Base-by-base conservation (phyloP, 2,888 invertebrate species). In the Polia nebulosa region DNA sequence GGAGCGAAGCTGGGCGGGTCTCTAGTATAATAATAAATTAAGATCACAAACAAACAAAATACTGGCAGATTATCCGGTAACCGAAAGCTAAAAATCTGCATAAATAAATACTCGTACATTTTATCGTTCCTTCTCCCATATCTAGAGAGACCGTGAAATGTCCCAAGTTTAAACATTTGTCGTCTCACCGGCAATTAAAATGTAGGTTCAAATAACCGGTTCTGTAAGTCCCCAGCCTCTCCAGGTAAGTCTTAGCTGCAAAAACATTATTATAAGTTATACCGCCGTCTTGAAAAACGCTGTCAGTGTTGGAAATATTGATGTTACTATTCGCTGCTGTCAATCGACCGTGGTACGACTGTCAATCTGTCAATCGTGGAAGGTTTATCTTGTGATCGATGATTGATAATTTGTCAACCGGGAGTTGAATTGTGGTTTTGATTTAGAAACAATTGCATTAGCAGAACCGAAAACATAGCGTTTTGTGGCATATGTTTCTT, bases 141-240 rank as follows among this genome's bases (percentile, higher is more conserved):
- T 56, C 15, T 56, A n/a, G 32, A 32, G n/a, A 49, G 56, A 27
- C 55, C 32, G 57, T 61, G 57, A 79, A 66, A 61, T 75, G 67
- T 66, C 52, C 29, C 36, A 41, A 57, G 51, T 60, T 34, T 51
- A 60, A 56, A 63, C 27, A 39, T 63, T 59, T 75, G 62, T 63
- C 49, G 79, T 49, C 34, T 3, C 49, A 67, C 51, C 34, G 44
- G 78, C 63, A 61, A 81, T 71, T 81, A 64, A 80, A 78, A 81
- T 78, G 70, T 78, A 67, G 81, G 78, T 49, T 77, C 47, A 27
- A 56, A 0, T 22, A 81, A 78, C 78, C 53, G 51, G 81, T 81
- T 72, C 1, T 25, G 15, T 56, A 3, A 41, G 25, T n/a, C 5
- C 6, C 41, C 44, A n/a, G 47, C 20, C 29, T 32, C 36, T 49